Base-by-base conservation (phyloP, 1,140 invertebrate genomes). In the Augochlora pura region DNA sequence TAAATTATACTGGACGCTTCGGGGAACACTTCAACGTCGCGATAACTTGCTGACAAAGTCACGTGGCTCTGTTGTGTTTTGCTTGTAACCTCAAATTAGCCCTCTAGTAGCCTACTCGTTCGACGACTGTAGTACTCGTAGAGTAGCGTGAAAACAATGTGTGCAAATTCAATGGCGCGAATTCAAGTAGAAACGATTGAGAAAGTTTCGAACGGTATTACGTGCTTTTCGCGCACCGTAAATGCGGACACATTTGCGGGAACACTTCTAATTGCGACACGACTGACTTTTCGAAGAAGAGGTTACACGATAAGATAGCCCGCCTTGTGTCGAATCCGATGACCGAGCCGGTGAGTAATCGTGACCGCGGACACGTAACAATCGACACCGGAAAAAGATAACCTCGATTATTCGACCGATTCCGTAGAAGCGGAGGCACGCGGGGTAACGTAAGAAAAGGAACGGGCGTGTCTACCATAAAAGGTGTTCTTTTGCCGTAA, bases 401-500 rank as follows among this genome's bases (percentile, higher is more conserved):
- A 59, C 6, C 21, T 7, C 57, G 8, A 14, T 25, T 59, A 59
- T 25, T 10, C 10, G 10, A 27, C 39, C 16, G 25, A 39, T 6
- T 66, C 2, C 9, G 2, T 16, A 16, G 21, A 32, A 63, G 18
- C 6, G 3, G 14, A 49, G 0, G 5, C 60, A 12, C 49, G 38
- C n/a, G 3, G 16, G 10, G 18, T 6, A 39, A 57, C 39, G 21
- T 14, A 42, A 77, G 32, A 69, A 25, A 77, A 69, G n/a, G 25
- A 38, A 63, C 65, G 75, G 42, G 39, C 54, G 75, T 62, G 25
- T 52, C 65, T 62, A 18, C 23, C 23, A 38, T 46, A 59, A 18
- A 52, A 62, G 4, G 46, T 60, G 39, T 74, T 59, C 49, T 46
- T 46, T 46, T 10, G 63, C 18, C 23, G 12, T 42, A 57, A 25